Evolutionary conservation across 1,140 invertebrate genomes (phyloP).

Genomic region (Drosophila mojavensis): DNA sequence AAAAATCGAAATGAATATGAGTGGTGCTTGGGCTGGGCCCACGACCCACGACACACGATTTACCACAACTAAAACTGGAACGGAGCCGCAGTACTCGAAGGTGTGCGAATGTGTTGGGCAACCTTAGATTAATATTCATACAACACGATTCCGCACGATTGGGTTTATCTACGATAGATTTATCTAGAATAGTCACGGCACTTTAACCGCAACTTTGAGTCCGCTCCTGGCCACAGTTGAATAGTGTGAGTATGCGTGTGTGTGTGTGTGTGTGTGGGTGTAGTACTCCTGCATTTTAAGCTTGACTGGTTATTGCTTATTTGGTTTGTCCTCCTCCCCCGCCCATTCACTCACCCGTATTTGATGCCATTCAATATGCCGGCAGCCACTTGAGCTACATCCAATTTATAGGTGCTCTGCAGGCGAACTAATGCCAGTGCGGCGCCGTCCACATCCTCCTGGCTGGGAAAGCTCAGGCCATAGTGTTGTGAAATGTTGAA

Average conservation of each 20-base stretch:
- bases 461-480: conserved; percentile 91
- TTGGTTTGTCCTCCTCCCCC: conserved; percentile 12
- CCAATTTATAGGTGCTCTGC: conserved; percentile 98
- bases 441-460: conserved; percentile 96
- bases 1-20: conserved; percentile 57
- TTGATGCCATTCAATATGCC: conserved; percentile 94
- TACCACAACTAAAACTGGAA: conserved; percentile 10
- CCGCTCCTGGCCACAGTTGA: conserved; percentile 16
- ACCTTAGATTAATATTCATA: too few relatives aligned
- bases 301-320: conserved; percentile 73
- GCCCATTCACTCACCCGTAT: conserved; percentile 87
- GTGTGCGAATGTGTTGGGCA: not conserved
- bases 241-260: conserved; percentile 5
- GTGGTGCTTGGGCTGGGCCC: conserved; percentile 12
- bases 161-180: not conserved
- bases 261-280: conserved; percentile 18
- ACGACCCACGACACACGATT: not conserved
- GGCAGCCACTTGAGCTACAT: conserved; percentile 93
- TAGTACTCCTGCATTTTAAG: conserved; percentile 60
- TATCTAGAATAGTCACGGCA: too few relatives aligned
- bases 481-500: conserved; percentile 85
- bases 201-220: not conserved
- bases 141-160: not conserved
- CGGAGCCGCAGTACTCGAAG: not conserved
- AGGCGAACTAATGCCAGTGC: conserved; percentile 96